Evolutionary conservation across 2,888 invertebrate genomes (phyloP), one percentile per base, ranked within the genome.

Genomic region (Pinctada fucata): DNA sequence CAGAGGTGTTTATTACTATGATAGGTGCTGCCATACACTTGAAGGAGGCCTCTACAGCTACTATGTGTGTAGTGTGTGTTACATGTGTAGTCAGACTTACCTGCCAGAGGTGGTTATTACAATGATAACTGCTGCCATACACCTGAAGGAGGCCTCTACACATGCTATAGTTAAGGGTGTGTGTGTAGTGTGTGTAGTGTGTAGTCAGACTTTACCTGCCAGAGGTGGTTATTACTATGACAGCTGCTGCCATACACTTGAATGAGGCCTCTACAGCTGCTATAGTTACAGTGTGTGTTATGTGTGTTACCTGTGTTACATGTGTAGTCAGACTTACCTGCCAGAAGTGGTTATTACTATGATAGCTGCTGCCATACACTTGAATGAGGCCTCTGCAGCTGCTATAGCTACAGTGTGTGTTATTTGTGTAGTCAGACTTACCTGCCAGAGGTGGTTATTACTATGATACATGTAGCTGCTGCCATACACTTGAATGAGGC

Each of bases 231-330:
- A 97, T 95, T 8, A 97, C 96, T 74, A 98, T 95, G 84, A 98
- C 96, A 74, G 98, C 98, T 5, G 96, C 94, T 2, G 99, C 98
- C 90, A 95, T 94, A 91, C 96, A 96, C 92, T 97, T 97, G 88
- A 95, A 95, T 1, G 99, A 96, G 0, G 98, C 99, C 90, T 98
- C 98, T 2, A 98, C 98, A 0, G 98, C 96, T 2, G 99, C 97
- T 88, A 99, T 97, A 0, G 98, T 96, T 2, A 99, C 97, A 88
- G 99, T 97, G 31, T 31, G 31, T 31, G 31, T 31, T 31, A 31
- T 31, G 31, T 31, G 31, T 31, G 31, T 31, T 31, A 31, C 48
- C 31, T 31, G 31, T 31, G 31, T 31, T 31, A 31, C 31, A 31
- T 31, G 31, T 31, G 31, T 31, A 31, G 31, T 31, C 31, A 31